These are phyloP conservation scores for Paramormyrops hopkinsi DNA, from an alignment of 2,797 vertebrate species.

Conservation along the genomic window DNA sequence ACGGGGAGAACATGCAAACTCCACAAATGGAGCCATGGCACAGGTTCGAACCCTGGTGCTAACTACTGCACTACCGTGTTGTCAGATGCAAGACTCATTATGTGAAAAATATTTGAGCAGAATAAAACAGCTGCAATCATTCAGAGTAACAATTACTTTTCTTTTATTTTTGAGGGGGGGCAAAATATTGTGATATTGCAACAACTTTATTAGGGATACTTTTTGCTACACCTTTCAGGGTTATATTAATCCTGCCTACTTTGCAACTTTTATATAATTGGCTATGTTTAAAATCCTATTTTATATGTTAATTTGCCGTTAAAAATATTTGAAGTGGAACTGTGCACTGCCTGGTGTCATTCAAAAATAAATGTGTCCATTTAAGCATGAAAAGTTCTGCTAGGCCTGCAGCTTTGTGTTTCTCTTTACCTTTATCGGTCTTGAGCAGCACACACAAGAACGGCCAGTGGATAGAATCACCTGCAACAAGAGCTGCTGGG, in stretches of 20 bases:
- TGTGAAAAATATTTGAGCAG: neutral
- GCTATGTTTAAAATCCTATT: neutral
- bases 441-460: neutral
- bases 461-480: no score
- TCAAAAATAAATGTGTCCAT: neutral
- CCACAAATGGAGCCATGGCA: neutral
- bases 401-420: neutral
- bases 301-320: neutral
- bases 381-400: neutral
- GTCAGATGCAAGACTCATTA: neutral
- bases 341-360: neutral
- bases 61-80: neutral
- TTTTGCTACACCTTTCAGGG: neutral
- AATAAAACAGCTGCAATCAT: neutral
- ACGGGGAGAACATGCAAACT: neutral
- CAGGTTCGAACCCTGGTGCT: neutral
- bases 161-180: neutral
- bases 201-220: neutral
- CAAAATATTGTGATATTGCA: neutral
- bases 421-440: neutral
- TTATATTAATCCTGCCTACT: neutral
- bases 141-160: neutral
- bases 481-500: neutral
- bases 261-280: neutral
- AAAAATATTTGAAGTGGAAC: slow-evolving; percentile 5